Base-by-base conservation (phyloP, 2,888 invertebrate species). In the Anoncus sp. region DNA sequence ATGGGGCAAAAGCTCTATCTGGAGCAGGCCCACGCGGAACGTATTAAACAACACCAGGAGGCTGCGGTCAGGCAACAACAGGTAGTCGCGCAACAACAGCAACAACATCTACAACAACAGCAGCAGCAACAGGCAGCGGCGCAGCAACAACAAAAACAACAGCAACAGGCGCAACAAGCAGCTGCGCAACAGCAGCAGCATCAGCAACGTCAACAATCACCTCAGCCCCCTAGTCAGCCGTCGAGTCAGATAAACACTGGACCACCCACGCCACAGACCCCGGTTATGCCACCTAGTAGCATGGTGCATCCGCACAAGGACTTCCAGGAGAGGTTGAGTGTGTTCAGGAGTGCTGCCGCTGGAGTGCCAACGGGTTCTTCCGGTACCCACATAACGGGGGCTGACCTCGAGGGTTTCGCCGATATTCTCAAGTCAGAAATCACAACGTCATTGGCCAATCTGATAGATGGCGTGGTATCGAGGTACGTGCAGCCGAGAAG, bases 401-500 rank as follows among this genome's bases (percentile, higher is more conserved):
- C 96, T 3, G 98, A 98, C 87, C 92, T 98, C 7, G 97, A 98
- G 89, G 96, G 96, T 67, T 93, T 99, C 63, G 97, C 98, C n/a
- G 97, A 98, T 87, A 95, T 96, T 70, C 93, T 99, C 5, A 98
- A 98, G 92, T 95, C 95, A 65, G 98, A 98, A 92, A 96, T 98
- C 82, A 95, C 96, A 24, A 94, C 96, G 43, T 97, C 97, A 1
- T 92, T 98, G 53, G 95, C 96, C 18, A 96, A 95, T 83, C 93
- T 98, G 53, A 96, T 98, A 83, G 98, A 98, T 91, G 96, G 96
- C 20, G 96, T 98, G 77, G 94, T 98, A 78, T 95, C 96, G 31
- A 94, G 97, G 84, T 97, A 96, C 88, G 95, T 96, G 78, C 96
- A 97, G 84, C 97, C 97, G 91, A 94, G 96, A 80, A 93, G 96